Base-by-base conservation (phyloP, 2,888 invertebrate genomes). In the Drosophila macrospina region DNA sequence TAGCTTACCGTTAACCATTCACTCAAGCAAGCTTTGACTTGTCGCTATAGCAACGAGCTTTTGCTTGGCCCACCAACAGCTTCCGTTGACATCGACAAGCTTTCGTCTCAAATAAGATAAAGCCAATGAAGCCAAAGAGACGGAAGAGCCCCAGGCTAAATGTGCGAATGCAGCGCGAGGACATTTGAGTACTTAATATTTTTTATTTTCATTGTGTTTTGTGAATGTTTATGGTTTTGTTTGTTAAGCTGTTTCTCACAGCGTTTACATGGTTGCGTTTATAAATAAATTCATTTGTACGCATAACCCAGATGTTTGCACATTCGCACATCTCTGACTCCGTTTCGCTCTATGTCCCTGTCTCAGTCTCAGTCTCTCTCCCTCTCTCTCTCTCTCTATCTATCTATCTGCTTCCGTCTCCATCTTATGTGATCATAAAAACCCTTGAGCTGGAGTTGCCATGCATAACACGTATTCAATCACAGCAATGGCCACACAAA, bases 401-500 rank as follows among this genome's bases (percentile, higher is more conserved):
- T 20, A 13, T 13, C 20, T 30, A 5, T 42, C 7, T 32, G 60
- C 20, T 10, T 55, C 32, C 15, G 52, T 20, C 34, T 39, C 39
- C 30, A 32, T 50, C 47, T n/a, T 52, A 54, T 61, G 13, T 60
- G 54, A 70, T 54, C 81, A 45, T 86, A 83, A 86, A 84, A 88
- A 69, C 89, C 82, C 82, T 89, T 89, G 89, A 70, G 50, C 5
- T 47, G 32, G 26, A 64, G 65, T 77, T 55, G 26, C 57, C 16
- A 84, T 89, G 76, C 83, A 50, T 30, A 54, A 63, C 83, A 84
- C 83, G 83, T 84, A 89, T 84, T 84, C 83, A 84, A 84, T 84
- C 83, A 84, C 83, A 89, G 83, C 89, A 88, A 88, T 78, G 88
- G 86, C 89, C 86, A 87, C 88, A 84, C 89, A 89, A 78, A 85